These are phyloP conservation scores for Drosophila simulans DNA, from an alignment of 1,140 invertebrate species.

Conservation along the genomic window DNA sequence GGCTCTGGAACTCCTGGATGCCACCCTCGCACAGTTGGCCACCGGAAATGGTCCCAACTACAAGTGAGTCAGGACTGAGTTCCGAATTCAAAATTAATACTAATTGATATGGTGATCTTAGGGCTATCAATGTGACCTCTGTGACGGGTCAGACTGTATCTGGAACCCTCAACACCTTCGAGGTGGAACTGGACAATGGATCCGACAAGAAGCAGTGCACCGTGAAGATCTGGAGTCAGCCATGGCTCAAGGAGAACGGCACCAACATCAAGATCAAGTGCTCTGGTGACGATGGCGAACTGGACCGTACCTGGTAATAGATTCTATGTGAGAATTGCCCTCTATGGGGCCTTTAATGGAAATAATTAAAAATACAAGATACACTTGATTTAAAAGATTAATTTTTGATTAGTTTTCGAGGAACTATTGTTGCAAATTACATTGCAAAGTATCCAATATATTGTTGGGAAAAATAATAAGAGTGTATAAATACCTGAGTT, in stretches of 20 bases:
- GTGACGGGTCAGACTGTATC: slow-evolving; percentile 57
- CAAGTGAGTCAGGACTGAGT: slow-evolving; percentile 22
- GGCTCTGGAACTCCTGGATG: slow-evolving; percentile 26
- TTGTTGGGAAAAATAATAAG: too few relatives aligned
- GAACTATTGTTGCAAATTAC: too few relatives aligned
- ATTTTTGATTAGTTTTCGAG: too few relatives aligned
- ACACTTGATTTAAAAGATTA: too few relatives aligned
- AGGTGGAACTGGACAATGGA: slow-evolving; percentile 59
- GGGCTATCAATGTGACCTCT: slow-evolving; percentile 54
- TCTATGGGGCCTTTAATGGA: too few relatives aligned
- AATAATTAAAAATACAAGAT: too few relatives aligned
- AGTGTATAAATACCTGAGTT: background rate
- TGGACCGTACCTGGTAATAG: slow-evolving; percentile 52
- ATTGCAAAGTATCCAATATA: too few relatives aligned
- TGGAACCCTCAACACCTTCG: slow-evolving; percentile 46
- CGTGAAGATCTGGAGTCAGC: slow-evolving; percentile 54
- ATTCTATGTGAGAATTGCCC: background rate
- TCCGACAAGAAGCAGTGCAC: slow-evolving; percentile 49
- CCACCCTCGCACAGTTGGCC: slow-evolving; percentile 24
- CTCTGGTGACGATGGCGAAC: slow-evolving; percentile 39
- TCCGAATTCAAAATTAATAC: background rate
- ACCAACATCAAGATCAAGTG: slow-evolving; percentile 63
- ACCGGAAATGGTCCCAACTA: slow-evolving; percentile 45
- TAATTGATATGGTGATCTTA: slow-evolving; percentile 6
- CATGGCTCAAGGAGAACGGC: slow-evolving; percentile 51